phyloP scores from a whole-genome alignment of 1,140 invertebrate species.

The Sycophaga agraensis region DNA sequence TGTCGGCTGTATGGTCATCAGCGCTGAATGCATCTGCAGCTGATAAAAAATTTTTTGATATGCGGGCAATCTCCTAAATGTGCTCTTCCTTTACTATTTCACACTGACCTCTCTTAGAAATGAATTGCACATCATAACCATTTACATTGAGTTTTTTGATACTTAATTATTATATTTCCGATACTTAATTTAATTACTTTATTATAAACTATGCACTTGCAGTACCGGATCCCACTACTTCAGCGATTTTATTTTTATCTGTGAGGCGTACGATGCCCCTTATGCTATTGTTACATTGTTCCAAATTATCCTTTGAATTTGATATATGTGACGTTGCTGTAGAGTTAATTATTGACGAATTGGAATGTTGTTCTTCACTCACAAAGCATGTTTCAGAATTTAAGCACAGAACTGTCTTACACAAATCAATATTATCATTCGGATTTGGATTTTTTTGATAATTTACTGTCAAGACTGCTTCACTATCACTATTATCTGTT shows the following conservation, averaged over 20 bases:
- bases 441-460: neutral
- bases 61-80: neutral
- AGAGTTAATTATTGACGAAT: neutral
- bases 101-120: neutral
- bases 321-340: neutral
- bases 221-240: too few relatives aligned
- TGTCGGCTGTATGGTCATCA: neutral
- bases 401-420: neutral
- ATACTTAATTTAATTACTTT: too few relatives aligned
- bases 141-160: too few relatives aligned
- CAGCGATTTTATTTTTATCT: too few relatives aligned
- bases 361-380: neutral
- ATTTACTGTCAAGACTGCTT: neutral
- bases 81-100: neutral
- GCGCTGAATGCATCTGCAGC: neutral
- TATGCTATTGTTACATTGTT: neutral
- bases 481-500: neutral
- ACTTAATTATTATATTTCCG: too few relatives aligned
- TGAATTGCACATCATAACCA: slow-evolving; percentile 38
- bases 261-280: too few relatives aligned
- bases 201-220: too few relatives aligned
- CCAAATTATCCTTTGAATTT: slow-evolving; percentile 20
- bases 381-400: neutral
- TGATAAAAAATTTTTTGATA: slow-evolving; percentile 7
- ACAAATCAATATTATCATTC: neutral